Base-by-base conservation (phyloP, 2,113 vertebrate species). In the Chloebia gouldiae region DNA sequence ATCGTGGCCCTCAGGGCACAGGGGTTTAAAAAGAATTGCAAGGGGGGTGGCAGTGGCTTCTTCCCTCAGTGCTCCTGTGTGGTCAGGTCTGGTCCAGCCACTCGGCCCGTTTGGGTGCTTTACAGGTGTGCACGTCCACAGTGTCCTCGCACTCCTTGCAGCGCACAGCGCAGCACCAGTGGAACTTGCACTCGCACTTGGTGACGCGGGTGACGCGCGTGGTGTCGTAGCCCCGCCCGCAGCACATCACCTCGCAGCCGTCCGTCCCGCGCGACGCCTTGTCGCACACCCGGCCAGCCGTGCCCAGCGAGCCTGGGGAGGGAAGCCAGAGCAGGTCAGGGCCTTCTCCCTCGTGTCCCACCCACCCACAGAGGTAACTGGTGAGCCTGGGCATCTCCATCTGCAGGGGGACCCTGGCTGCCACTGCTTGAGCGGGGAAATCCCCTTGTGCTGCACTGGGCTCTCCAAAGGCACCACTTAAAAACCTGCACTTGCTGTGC, bases 121-220 rank as follows among this genome's bases (percentile, higher is more conserved):
- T 99, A 96, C 99, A 99, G 2, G 99, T 99, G 97, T 99, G 99
- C 92, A 99, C 93, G 10, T 99, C 99, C 97, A 99, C 98, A n/a
- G 98, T 96, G 91, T 99, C 98, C 97, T 99, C 98, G 15, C 99
- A 99, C 97, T 99, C 98, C 81, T 98, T 98, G 98, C 99, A 99
- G 96, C 99, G 98, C 89, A 99, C 99, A 0, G 99, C 98, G 83
- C 99, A 99, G 97, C 99, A 99, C 99, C 99, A 99, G 95, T 99
- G 99, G 98, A 99, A 99, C 97, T 99, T 99, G 98, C 99, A 99
- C 97, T 99, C 99, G 39, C 99, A 99, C 97, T 99, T 99, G 93
- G 98, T 99, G 97, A 99, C 91, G 5, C 98, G 99, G 6, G 98
- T 99, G 92, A 99, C 98, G 12, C 99, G 98, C n/a, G 98, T 99